Percentiles rank a stretch among this genome's conserved stretches.
These are phyloP conservation scores for Stenodera caucasica DNA, from an alignment of 2,888 invertebrate species.

Conservation along the genomic window DNA sequence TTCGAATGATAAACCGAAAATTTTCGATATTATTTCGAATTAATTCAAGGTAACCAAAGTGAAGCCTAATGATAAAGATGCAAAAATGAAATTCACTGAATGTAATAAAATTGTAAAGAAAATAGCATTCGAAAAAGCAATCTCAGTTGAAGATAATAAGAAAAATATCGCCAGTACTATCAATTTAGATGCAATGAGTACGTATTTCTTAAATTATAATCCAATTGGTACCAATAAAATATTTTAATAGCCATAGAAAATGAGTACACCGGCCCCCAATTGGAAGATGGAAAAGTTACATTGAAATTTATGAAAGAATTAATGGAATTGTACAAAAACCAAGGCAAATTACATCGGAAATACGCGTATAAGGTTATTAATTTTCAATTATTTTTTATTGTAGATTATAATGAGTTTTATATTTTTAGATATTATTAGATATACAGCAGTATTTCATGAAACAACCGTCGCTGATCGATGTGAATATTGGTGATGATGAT, in stretches of 20 bases:
- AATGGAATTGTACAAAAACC: constrained; percentile 85
- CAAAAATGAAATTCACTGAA: constrained; percentile 86
- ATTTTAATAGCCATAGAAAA: constrained; percentile 82
- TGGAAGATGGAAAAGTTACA: constrained; percentile 88
- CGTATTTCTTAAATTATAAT: constrained; percentile 45
- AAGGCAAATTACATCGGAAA: constrained; percentile 93
- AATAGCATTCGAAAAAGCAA: constrained; percentile 95
- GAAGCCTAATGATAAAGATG: constrained; percentile 92
- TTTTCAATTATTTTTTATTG: no score
- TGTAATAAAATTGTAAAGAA: constrained; percentile 95
- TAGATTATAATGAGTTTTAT: constrained; percentile 16
- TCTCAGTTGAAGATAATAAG: constrained; percentile 87
- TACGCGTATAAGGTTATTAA: constrained; percentile 87
- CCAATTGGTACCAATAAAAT: constrained; percentile 2
- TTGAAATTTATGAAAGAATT: constrained; percentile 85
- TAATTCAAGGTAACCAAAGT: constrained; percentile 85
- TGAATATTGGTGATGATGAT: constrained; percentile 78
- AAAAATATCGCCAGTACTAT: constrained; percentile 86
- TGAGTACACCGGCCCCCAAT: constrained; percentile 87
- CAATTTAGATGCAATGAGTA: constrained; percentile 89
- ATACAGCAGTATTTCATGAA: constrained; percentile 81
- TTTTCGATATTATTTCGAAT: constrained; percentile 22
- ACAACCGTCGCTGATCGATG: constrained; percentile 88
- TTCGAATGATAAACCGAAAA: no score
- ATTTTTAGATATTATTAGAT: constrained; percentile 84